Evolutionary conservation across 2,113 vertebrate species (phyloP), one percentile per base, ranked within the genome.

Genomic region (Myiozetetes cayanensis): DNA sequence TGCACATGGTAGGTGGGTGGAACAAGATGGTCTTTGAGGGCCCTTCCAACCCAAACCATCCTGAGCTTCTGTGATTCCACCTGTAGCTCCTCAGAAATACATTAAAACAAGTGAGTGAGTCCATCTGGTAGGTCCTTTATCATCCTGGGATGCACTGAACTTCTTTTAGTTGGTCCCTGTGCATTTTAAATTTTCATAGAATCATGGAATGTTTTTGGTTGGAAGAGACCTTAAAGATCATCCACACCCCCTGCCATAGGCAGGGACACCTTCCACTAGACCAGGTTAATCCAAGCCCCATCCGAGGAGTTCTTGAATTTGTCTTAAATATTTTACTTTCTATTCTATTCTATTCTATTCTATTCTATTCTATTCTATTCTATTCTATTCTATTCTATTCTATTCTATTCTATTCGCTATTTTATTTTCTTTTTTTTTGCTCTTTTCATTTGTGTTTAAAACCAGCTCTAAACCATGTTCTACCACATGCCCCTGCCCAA

Each of bases 401-500:
- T 11, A 21, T 47, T 47, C 20, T 49, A 6, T 13, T 13, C 22
- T 35, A 4, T 56, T n/a, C 9, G 58, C 58, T 37, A 25, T 37
- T 30, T 11, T 30, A 12, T n/a, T 30, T 55, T 59, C 22, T 35
- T 31, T 10, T 31, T 10, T 10, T 18, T 25, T 25, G 2, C 5
- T 50, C 21, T 18, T 55, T 66, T 78, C 13, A 31, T 44, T 55
- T 47, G 2, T 53, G 25, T 66, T 86, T 83, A 62, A 79, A 87
- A 56, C 4, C 46, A 75, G 4, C 41, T 75, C 21, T 43, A 66
- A 74, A 25, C 5, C 0, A 0, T 16, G n/a, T 41, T 31, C 35
- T 15, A 12, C 19, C 0, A 1, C 2, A 4, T 8, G 5, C 27
- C 25, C 43, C 77, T n/a, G n/a, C 1, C 0, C 63, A 46, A 46